Base-by-base conservation (phyloP, 2,113 vertebrate genomes). In the Macrotis lagotis region DNA sequence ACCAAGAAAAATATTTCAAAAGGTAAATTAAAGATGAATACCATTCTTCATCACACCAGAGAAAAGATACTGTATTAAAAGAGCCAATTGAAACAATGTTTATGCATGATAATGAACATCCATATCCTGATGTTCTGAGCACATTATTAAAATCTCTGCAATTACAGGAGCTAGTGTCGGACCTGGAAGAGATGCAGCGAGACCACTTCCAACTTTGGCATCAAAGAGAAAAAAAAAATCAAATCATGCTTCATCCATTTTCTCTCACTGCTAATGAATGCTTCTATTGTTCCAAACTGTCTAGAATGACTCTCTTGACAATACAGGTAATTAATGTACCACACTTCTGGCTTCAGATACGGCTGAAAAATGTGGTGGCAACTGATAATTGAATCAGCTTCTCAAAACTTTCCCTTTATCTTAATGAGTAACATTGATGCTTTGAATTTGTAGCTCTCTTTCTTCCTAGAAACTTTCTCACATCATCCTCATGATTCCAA, bases 261-360 rank as follows among this genome's bases (percentile, higher is more conserved):
- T 96, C 96, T 97, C 93, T 94, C 88, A 96, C 95, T 50, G 93
- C 96, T 97, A 98, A 98, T 97, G 97, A 98, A 97, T 96, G 96
- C 92, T 97, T 93, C 95, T 96, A 96, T 97, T 97, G 95, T 95
- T 97, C 95, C 96, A 96, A 96, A 95, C 92, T 90, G 93, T 97
- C 94, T 94, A 93, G 94, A 96, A 91, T 96, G 95, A 95, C 95
- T 97, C 91, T 52, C 95, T 74, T 96, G 97, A 95, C 90, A 96
- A 90, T 96, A 55, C 92, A 97, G 95, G 97, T 98, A 97, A 98
- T 98, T 98, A 98, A 97, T 97, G 97, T 91, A 95, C 91, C 92
- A 90, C 96, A 96, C 88, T 92, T 97, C 94, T 95, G 91, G 94
- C 95, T 95, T 96, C 96, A 51, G 88, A 97, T 91, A 89, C 90